These are phyloP conservation scores for Myiopsitta monachus DNA, from an alignment of 2,113 vertebrate genomes.

Conservation along the genomic window DNA sequence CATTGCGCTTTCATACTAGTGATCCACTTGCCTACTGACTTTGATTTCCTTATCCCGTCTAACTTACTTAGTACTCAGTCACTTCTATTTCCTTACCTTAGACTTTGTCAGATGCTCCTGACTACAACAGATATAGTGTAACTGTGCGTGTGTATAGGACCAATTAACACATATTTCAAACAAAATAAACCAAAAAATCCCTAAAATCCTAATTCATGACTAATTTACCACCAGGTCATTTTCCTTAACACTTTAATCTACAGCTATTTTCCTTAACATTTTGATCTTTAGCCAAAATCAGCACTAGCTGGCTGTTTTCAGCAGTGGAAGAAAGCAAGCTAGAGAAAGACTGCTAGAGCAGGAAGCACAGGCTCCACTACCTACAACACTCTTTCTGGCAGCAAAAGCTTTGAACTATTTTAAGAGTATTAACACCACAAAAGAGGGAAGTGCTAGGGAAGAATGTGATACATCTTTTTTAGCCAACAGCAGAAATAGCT, in stretches of 20 bases:
- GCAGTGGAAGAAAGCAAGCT: neutral
- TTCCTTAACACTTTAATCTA: neutral
- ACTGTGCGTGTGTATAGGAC: neutral
- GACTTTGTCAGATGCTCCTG: neutral
- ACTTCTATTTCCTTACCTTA: neutral
- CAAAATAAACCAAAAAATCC: neutral
- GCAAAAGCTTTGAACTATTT: conserved; percentile 49
- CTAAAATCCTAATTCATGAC: neutral
- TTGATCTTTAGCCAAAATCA: neutral
- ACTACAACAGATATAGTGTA: neutral
- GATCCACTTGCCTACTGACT: neutral
- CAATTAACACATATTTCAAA: neutral
- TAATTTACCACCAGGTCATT: neutral
- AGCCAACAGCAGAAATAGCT: conserved; percentile 51
- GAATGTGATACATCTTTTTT: conserved; percentile 29
- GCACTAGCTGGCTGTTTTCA: neutral
- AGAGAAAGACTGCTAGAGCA: neutral
- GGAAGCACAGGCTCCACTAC: neutral
- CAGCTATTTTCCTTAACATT: neutral
- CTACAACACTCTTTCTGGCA: neutral
- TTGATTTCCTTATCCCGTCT: neutral
- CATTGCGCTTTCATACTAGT: neutral
- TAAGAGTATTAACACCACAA: conserved; percentile 36
- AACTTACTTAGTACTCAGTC: neutral
- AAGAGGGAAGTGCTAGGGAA: conserved; percentile 20